Percentiles rank a stretch among this genome's conserved stretches.
Conservation (phyloP, 2,797 vertebrate species). For the Dromococcyx pavoninus region DNA sequence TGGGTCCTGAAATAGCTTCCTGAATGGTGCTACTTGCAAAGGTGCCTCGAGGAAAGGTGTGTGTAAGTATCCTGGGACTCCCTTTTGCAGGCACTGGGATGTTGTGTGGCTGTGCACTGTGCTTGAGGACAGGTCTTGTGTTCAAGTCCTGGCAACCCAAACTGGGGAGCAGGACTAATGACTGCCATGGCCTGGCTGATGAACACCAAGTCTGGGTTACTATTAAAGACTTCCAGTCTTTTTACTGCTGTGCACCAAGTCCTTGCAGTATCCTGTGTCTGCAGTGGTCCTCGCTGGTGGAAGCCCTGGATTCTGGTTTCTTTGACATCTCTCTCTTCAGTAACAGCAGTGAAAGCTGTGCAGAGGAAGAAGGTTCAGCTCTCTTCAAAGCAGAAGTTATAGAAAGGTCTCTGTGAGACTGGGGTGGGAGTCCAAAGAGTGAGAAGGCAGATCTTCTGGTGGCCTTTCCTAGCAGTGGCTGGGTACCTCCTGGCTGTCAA, state of each 20-base stretch:
- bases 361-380: neutral
- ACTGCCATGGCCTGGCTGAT: neutral
- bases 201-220: neutral
- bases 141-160: neutral
- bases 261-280: neutral
- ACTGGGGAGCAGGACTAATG: neutral
- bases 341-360: neutral
- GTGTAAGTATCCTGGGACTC: neutral
- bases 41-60: accelerated
- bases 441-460: neutral
- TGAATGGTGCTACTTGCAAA: neutral
- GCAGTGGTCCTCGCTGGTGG: accelerated
- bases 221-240: neutral
- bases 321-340: neutral
- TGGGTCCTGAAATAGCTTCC: constrained; percentile 41
- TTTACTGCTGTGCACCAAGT: neutral
- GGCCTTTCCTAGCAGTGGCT: neutral
- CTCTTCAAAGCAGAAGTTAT: neutral
- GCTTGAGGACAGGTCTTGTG: neutral
- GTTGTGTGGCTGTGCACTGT: neutral
- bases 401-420: neutral
- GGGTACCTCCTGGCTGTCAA: neutral
- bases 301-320: neutral
- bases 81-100: neutral
- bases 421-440: neutral